Evolutionary conservation across 2,888 invertebrate species (phyloP).

Genomic region (Phyllotreta striolata): DNA sequence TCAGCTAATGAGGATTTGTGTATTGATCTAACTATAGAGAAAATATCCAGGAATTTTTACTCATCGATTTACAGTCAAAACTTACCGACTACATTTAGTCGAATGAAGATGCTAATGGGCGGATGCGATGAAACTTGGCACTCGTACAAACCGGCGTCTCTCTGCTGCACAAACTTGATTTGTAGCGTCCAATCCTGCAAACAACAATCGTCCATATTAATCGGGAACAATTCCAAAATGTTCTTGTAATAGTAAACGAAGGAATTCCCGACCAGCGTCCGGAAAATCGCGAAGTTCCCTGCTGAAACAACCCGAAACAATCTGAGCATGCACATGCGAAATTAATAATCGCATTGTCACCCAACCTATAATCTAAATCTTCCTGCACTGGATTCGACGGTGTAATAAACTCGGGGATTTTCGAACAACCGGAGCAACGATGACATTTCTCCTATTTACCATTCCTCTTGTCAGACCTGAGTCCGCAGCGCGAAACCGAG

Average conservation of each 20-base stretch:
- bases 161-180: conserved; percentile 86
- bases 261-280: too few relatives aligned
- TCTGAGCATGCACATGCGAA: too few relatives aligned
- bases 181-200: conserved; percentile 89
- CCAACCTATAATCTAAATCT: conserved; percentile 17
- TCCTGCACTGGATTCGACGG: neutral
- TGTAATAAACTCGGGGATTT: neutral
- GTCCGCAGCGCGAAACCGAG: conserved; percentile 26
- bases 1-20: too few relatives aligned
- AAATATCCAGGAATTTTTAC: conserved; percentile 15
- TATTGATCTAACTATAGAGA: neutral
- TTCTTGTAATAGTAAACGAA: too few relatives aligned
- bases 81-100: conserved; percentile 88
- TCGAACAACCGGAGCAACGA: conserved; percentile 11
- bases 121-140: conserved; percentile 93
- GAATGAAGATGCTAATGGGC: conserved; percentile 86
- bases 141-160: conserved; percentile 88
- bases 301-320: too few relatives aligned
- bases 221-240: conserved; percentile 37
- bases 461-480: conserved; percentile 25
- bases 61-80: too few relatives aligned
- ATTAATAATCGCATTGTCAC: neutral
- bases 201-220: conserved; percentile 40
- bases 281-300: too few relatives aligned
- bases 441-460: conserved; percentile 20